A percentile compares a stretch with the other conserved stretches of the same genome.
Conservation (phyloP, 2,113 vertebrate genomes). For the Rhea americana region DNA sequence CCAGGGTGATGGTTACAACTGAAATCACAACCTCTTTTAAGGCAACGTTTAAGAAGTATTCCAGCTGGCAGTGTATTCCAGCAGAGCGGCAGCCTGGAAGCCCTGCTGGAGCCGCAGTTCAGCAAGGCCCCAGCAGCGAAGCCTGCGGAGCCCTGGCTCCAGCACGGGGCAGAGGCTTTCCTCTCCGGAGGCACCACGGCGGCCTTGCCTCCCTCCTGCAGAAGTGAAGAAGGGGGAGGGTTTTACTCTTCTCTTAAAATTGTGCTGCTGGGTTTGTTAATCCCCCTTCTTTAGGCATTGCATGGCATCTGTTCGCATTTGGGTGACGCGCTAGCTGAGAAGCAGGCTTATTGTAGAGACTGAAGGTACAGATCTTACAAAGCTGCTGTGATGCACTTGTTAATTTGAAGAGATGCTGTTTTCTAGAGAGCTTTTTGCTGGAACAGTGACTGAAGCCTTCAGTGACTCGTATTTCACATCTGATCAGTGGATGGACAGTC, state of each 20-base stretch:
- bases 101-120: background rate
- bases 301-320: background rate
- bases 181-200: background rate
- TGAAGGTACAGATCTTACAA: background rate
- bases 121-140: background rate
- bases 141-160: background rate
- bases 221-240: fast-evolving
- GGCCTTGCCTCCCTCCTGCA: background rate
- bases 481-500: background rate
- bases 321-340: background rate
- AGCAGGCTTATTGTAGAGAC: background rate
- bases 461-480: background rate
- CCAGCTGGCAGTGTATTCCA: background rate
- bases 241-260: background rate
- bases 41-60: background rate
- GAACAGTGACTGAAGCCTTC: background rate
- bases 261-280: background rate
- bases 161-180: background rate
- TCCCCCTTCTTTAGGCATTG: background rate
- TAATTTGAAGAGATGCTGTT: background rate
- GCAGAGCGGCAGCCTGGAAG: background rate
- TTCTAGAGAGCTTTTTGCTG: background rate
- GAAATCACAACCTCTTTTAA: background rate
- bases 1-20: background rate
- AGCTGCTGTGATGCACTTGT: background rate